Conservation (phyloP, 2,888 invertebrate genomes). For the Germaria angustata region DNA sequence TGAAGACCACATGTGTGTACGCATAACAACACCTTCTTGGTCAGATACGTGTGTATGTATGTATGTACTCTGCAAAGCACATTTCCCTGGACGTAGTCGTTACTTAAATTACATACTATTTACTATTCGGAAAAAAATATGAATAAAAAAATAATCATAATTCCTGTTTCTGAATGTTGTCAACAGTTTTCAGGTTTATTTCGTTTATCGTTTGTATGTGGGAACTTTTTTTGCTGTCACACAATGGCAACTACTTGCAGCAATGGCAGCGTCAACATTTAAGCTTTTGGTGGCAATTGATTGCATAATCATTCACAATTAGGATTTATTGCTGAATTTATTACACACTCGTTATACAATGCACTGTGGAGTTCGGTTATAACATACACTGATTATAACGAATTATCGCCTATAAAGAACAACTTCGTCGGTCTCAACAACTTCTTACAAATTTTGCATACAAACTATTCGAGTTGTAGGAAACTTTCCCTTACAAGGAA, state of each 20-base stretch:
- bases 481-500: too few relatives aligned
- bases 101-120: neutral
- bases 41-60: neutral
- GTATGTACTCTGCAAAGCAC: neutral
- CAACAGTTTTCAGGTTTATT: conserved; percentile 59
- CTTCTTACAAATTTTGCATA: too few relatives aligned
- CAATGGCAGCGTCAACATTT: conserved; percentile 28
- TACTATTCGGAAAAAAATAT: neutral
- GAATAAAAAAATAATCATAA: neutral
- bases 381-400: too few relatives aligned
- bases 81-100: conserved; percentile 1
- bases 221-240: conserved; percentile 36
- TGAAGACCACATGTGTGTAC: neutral
- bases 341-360: conserved; percentile 36
- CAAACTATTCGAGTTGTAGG: too few relatives aligned
- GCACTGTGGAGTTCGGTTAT: too few relatives aligned
- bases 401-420: too few relatives aligned
- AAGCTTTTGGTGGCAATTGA: conserved; percentile 65
- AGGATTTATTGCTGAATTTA: conserved; percentile 63
- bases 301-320: conserved; percentile 66
- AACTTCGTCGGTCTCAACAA: too few relatives aligned
- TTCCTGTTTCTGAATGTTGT: conserved; percentile 50
- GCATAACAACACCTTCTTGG: conserved; percentile 8
- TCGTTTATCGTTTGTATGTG: conserved; percentile 35
- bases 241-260: conserved; percentile 18